A percentile compares a stretch with the other conserved stretches of the same genome.
Conservation (phyloP, 2,797 vertebrate genomes). For the Cynopterus sphinx region DNA sequence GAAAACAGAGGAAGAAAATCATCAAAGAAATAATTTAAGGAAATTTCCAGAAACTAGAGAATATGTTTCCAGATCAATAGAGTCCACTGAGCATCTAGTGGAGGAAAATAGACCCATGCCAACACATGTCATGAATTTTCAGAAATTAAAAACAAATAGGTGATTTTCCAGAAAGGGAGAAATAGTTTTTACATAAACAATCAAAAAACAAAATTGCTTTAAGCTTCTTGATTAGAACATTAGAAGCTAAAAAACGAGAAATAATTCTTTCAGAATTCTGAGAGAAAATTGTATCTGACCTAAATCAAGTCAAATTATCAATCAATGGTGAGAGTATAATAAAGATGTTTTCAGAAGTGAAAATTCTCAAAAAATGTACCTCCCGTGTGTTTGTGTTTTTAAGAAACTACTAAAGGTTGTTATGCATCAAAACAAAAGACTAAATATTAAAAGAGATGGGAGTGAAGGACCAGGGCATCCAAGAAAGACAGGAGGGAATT, state of each 20-base stretch:
- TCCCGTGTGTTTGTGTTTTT: not conserved
- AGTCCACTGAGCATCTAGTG: not conserved
- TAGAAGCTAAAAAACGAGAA: not conserved
- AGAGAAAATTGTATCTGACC: not conserved
- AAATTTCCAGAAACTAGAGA: not conserved
- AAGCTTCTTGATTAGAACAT: not conserved
- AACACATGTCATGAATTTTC: not conserved
- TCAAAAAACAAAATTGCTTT: constrained; percentile 10
- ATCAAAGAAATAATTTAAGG: not conserved
- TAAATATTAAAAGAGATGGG: not conserved
- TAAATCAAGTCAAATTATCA: not conserved
- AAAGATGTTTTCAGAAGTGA: not conserved
- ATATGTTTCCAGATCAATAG: not conserved
- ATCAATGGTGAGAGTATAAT: not conserved
- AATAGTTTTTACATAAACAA: not conserved
- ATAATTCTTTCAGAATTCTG: not conserved
- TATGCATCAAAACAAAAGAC: not conserved
- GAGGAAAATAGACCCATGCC: not conserved
- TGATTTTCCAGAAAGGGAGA: not conserved
- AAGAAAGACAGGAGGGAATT: not conserved
- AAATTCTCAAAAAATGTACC: not conserved
- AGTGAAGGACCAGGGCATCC: not conserved
- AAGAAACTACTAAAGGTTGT: not conserved
- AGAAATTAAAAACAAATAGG: not conserved
- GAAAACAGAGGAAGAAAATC: not conserved